A percentile compares a stretch with the other conserved stretches of the same genome.
Conservation (phyloP, 2,113 vertebrate genomes). For the Athene cunicularia region DNA sequence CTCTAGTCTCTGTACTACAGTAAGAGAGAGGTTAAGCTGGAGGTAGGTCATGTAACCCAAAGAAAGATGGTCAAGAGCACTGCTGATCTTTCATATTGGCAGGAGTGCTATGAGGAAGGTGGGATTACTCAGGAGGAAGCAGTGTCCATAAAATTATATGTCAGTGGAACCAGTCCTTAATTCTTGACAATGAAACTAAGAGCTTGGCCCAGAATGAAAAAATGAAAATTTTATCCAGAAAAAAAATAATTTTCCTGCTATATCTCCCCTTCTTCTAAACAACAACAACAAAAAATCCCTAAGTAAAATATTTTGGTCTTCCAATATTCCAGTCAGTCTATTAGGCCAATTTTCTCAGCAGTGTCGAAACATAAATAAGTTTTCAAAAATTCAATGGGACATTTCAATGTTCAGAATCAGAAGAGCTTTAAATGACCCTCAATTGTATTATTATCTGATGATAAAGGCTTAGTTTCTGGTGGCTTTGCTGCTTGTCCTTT, state of each 20-base stretch:
- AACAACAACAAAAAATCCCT: not conserved
- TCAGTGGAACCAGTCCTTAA: not conserved
- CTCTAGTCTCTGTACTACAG: not conserved
- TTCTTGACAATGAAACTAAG: not conserved
- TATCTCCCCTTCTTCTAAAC: not conserved
- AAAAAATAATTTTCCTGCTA: not conserved
- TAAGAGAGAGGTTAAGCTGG: not conserved
- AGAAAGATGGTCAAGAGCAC: not conserved
- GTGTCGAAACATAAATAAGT: not conserved
- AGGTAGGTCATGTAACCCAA: not conserved
- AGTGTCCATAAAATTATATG: not conserved
- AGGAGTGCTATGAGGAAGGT: not conserved
- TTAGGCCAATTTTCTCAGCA: not conserved
- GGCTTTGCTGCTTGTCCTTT: not conserved
- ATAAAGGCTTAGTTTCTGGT: not conserved
- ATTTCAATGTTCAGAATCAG: not conserved
- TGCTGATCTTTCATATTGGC: not conserved
- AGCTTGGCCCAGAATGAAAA: not conserved
- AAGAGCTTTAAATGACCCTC: not conserved
- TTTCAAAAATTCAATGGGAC: not conserved
- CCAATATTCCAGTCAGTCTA: not conserved
- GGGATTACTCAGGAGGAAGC: not conserved
- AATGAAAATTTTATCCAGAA: not conserved
- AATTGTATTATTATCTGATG: not conserved
- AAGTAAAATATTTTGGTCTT: not conserved